Conservation (phyloP, 2,113 vertebrate species). For the Forbesichthys agassizii region DNA sequence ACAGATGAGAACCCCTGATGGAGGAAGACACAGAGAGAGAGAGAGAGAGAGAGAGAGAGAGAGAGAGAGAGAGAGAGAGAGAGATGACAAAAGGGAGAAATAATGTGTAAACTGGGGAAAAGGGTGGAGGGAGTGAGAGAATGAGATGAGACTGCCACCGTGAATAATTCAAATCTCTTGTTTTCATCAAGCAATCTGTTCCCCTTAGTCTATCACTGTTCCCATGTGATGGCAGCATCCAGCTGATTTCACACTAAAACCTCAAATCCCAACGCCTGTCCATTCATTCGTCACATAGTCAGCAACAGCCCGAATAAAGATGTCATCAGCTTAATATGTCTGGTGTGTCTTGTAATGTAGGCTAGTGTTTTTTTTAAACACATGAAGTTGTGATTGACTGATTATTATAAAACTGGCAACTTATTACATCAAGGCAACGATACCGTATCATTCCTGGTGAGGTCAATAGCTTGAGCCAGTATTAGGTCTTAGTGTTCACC, state of each 20-base stretch:
- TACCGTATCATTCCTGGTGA: no score
- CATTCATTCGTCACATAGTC: background rate
- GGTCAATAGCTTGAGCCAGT: no score
- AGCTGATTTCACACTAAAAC: background rate
- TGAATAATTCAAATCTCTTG: conserved; percentile 13
- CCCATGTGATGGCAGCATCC: background rate
- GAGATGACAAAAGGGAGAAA: background rate
- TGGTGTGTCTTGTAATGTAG: background rate
- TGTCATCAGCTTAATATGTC: background rate
- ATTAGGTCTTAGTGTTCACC: background rate
- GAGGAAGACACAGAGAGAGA: background rate
- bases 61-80: conserved; percentile 3
- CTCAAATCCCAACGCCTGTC: no score
- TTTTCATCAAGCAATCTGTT: conserved; percentile 6
- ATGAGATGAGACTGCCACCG: background rate
- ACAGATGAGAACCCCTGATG: background rate
- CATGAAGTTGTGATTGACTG: no score
- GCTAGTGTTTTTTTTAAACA: no score
- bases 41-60: conserved; percentile 3
- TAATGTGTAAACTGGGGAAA: no score
- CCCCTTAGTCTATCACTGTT: background rate
- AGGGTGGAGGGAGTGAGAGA: background rate
- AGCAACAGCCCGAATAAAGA: background rate
- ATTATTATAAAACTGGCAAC: no score
- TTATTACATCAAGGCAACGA: no score